These are phyloP conservation scores for Diadema setosum DNA, from an alignment of 35 echinoderm and acorn worm genomes.

Conservation along the genomic window DNA sequence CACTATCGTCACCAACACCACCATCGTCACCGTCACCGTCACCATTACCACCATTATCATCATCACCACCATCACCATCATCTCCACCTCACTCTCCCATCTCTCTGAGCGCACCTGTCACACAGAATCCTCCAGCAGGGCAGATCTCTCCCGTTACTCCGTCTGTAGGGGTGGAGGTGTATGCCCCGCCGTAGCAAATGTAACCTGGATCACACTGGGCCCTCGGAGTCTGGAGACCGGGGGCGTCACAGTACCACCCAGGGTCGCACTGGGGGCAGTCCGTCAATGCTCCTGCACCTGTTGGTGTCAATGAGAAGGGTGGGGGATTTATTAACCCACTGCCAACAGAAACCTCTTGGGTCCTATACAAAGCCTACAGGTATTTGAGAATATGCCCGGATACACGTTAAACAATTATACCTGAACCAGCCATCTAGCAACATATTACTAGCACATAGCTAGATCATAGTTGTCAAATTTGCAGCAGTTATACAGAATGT, in stretches of 20 bases:
- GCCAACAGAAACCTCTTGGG: no score
- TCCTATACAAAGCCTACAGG: no score
- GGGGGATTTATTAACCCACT: no score
- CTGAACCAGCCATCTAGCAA: no score
- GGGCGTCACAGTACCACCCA: constrained; percentile 95
- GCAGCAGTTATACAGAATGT: no score
- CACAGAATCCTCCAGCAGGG: constrained; percentile 91
- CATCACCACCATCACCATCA: background rate
- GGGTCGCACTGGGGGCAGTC: constrained; percentile 87
- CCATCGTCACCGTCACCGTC: background rate
- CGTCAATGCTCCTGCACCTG: constrained; percentile 39
- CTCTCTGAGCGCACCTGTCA: constrained; percentile 21
- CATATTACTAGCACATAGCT: no score
- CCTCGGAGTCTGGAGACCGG: constrained; percentile 79
- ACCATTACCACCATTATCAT: background rate
- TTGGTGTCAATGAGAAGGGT: background rate
- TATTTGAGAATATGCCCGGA: no score
- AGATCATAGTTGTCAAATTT: no score
- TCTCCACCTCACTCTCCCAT: background rate
- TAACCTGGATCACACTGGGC: constrained; percentile 89
- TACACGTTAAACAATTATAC: no score
- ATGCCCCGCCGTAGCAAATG: constrained; percentile 87
- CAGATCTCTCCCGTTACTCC: constrained; percentile 82
- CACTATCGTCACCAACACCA: background rate
- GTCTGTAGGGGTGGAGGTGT: constrained; percentile 84